These are phyloP conservation scores for Sanderia malayensis DNA, from an alignment of 30 jellyfish, hydroid and myxozoan species.

Conservation along the genomic window DNA sequence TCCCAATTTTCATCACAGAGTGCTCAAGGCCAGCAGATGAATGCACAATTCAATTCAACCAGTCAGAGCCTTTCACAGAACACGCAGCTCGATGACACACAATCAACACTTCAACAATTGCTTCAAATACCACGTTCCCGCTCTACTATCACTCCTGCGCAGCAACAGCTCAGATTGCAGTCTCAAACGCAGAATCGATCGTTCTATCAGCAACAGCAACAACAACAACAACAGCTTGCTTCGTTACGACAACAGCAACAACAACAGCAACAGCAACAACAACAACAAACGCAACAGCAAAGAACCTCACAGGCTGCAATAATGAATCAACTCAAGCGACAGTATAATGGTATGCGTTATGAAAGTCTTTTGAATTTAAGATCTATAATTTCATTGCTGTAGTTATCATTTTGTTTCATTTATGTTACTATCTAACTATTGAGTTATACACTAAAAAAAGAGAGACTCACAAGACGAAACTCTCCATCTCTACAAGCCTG, in stretches of 20 bases:
- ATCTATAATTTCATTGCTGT: no score
- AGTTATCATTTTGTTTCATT: no score
- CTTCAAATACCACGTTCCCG: slow-evolving; percentile 38
- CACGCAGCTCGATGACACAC: slow-evolving; percentile 51
- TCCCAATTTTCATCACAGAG: slow-evolving; percentile 23
- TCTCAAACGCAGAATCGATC: slow-evolving; percentile 53
- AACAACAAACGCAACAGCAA: slow-evolving; percentile 11
- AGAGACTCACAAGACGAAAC: no score
- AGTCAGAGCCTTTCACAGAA: slow-evolving; percentile 26
- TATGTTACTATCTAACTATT: no score
- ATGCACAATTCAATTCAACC: slow-evolving; percentile 26
- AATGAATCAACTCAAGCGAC: slow-evolving; percentile 41
- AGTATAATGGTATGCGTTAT: slow-evolving; percentile 18
- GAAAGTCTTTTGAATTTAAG: no score
- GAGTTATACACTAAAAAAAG: no score
- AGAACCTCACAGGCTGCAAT: slow-evolving; percentile 9
- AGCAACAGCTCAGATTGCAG: slow-evolving; percentile 43
- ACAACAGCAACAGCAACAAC: slow-evolving; percentile 64
- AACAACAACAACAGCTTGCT: slow-evolving; percentile 24
- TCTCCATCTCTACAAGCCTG: no score
- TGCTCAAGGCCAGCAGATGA: slow-evolving; percentile 26
- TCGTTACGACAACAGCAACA: slow-evolving; percentile 53
- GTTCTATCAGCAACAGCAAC: slow-evolving; percentile 21
- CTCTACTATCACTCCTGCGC: slow-evolving; percentile 48
- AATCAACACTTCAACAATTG: slow-evolving; percentile 63